These are phyloP conservation scores for Piaya cayana DNA, from an alignment of 2,113 vertebrate species.

Conservation along the genomic window DNA sequence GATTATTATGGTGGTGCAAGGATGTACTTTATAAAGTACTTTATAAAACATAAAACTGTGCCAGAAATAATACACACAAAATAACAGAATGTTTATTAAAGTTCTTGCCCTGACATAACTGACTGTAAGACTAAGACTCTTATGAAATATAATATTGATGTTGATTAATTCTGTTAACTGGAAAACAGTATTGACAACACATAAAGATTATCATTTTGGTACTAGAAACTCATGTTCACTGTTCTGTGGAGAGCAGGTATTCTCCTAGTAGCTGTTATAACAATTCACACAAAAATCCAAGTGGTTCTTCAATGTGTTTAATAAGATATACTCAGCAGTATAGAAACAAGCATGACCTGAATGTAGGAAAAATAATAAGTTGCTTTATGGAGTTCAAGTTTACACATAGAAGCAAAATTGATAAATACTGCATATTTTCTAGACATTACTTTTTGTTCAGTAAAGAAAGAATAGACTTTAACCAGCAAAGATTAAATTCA, in stretches of 20 bases:
- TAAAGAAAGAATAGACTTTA: not conserved
- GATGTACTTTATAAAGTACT: too few relatives aligned
- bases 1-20: not conserved
- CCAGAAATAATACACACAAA: not conserved
- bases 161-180: slow-evolving; percentile 49
- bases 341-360: not conserved
- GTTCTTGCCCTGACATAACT: slow-evolving; percentile 20
- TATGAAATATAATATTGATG: slow-evolving; percentile 32
- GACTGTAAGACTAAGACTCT: not conserved
- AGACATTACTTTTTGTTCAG: not conserved
- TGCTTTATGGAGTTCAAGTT: not conserved
- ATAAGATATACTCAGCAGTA: rapidly evolving
- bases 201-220: not conserved
- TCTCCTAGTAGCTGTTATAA: not conserved
- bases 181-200: slow-evolving; percentile 35
- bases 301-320: not conserved
- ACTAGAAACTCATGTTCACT: not conserved
- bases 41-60: not conserved
- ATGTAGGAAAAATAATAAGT: not conserved
- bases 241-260: not conserved
- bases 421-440: not conserved
- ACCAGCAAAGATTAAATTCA: not conserved
- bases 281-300: not conserved
- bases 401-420: not conserved
- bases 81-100: not conserved